Percentiles rank a stretch among this genome's conserved stretches.
phyloP scores from a whole-genome alignment of 1,140 invertebrate species.

The Drosophila punjabiensis region DNA sequence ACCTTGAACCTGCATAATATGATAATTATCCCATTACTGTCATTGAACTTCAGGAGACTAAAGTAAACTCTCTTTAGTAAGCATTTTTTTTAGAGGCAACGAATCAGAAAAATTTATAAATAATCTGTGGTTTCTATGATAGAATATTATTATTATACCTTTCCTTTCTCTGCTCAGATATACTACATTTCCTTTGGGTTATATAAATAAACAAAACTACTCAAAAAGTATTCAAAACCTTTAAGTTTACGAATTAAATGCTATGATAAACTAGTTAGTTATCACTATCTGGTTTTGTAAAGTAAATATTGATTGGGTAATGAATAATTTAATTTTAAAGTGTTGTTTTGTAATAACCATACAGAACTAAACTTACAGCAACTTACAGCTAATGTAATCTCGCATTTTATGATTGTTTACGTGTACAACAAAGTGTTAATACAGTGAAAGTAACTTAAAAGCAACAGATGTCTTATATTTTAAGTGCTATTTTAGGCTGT shows the following conservation, averaged over 20 bases:
- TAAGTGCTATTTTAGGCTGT: neutral
- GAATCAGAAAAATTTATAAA: neutral
- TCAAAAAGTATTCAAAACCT: neutral
- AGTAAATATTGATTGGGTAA: neutral
- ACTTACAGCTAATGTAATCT: neutral
- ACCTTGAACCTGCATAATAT: slow-evolving; percentile 19
- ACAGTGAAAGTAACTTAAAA: neutral
- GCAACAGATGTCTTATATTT: neutral
- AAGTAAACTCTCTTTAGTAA: neutral
- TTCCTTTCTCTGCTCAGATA: too few relatives aligned
- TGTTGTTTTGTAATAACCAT: neutral
- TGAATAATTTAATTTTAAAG: neutral
- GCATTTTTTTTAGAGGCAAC: neutral
- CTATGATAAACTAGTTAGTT: neutral
- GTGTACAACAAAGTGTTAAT: neutral
- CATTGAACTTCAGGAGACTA: neutral
- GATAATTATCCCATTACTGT: slow-evolving; percentile 34
- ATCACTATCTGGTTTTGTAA: neutral
- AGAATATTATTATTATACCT: too few relatives aligned
- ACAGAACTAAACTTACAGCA: neutral
- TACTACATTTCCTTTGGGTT: too few relatives aligned
- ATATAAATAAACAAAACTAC: neutral
- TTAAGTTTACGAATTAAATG: too few relatives aligned
- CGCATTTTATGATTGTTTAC: neutral
- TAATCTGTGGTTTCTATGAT: too few relatives aligned